Percentiles rank a stretch among this genome's conserved stretches.
phyloP scores from a whole-genome alignment of 2,113 vertebrate genomes.

The Lamprologus ornatipinnis region DNA sequence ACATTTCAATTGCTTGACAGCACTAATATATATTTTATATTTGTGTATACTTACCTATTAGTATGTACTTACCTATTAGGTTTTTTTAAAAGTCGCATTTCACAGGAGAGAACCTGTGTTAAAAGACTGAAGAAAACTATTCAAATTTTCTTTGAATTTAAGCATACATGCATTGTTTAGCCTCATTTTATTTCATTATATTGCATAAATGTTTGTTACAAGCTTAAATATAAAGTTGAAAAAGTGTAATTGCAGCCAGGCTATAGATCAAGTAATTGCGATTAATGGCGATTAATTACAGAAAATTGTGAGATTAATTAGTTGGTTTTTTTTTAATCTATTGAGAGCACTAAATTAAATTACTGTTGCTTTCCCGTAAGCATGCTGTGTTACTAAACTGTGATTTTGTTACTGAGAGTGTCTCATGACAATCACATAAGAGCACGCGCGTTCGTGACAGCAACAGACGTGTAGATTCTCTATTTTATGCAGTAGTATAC shows the following conservation, averaged over 20 bases:
- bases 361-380: neutral
- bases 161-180: neutral
- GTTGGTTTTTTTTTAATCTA: neutral
- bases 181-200: neutral
- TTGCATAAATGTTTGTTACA: neutral
- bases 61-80: neutral
- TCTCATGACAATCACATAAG: neutral
- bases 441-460: rapidly evolving
- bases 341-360: neutral
- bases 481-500: neutral
- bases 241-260: neutral
- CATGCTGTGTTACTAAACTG: neutral
- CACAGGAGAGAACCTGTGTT: neutral
- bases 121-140: neutral
- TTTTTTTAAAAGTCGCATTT: neutral
- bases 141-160: neutral
- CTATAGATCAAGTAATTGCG: neutral
- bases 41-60: neutral
- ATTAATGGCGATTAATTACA: neutral
- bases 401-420: neutral
- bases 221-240: neutral
- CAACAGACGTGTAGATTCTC: neutral
- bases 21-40: neutral
- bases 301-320: neutral
- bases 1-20: neutral